These are phyloP conservation scores for Melipona beecheii DNA, from an alignment of 2,888 invertebrate species.

Conservation along the genomic window DNA sequence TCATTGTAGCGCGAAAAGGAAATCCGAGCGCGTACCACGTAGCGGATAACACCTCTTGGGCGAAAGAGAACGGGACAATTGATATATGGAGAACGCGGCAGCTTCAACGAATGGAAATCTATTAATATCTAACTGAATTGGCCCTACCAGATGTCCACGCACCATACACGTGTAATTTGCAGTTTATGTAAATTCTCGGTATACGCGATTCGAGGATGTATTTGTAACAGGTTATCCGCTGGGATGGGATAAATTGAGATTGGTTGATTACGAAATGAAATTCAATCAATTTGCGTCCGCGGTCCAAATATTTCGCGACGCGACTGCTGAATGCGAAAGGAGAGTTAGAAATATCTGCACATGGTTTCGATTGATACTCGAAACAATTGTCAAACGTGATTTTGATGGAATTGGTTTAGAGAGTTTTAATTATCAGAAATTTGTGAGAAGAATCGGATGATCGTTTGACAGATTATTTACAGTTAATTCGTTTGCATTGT, in stretches of 20 bases:
- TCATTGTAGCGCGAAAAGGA: background rate
- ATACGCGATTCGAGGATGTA: background rate
- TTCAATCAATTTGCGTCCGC: background rate
- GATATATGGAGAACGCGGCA: background rate
- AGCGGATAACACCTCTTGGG: background rate
- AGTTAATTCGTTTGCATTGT: too few relatives aligned
- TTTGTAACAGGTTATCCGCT: background rate
- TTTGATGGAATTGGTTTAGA: background rate
- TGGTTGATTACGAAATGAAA: background rate
- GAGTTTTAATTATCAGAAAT: background rate
- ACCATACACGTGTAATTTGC: background rate
- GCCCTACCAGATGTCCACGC: background rate
- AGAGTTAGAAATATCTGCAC: background rate
- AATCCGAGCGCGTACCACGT: background rate
- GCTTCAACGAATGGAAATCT: background rate
- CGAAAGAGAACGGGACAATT: background rate
- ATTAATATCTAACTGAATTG: background rate
- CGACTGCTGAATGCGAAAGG: background rate
- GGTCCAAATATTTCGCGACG: background rate
- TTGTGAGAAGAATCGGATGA: background rate
- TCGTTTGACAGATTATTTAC: background rate
- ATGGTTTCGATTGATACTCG: background rate
- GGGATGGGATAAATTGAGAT: background rate
- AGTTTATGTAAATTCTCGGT: background rate
- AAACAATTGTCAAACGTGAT: background rate